These are phyloP conservation scores for Numida meleagris DNA, from an alignment of 2,113 vertebrate genomes.

Conservation along the genomic window DNA sequence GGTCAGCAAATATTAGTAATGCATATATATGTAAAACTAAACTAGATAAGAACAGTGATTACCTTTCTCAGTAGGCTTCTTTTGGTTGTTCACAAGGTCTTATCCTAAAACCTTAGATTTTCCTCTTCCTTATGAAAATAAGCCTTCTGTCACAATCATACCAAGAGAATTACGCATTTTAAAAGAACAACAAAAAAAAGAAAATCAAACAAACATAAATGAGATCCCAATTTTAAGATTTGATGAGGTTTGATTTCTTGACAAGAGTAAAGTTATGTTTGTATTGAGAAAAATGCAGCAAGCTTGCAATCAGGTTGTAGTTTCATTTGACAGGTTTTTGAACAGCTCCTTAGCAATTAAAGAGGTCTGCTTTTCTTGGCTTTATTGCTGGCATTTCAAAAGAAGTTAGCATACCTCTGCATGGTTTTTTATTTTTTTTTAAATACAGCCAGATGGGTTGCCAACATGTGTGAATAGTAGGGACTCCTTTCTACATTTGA, in stretches of 20 bases:
- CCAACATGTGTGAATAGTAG: not conserved
- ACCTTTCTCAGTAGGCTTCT: not conserved
- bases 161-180: not conserved
- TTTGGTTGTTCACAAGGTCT: not conserved
- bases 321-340: not conserved
- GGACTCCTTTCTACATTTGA: not conserved
- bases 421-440: not conserved
- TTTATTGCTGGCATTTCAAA: slow-evolving; percentile 3
- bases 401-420: not conserved
- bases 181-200: not conserved
- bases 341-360: not conserved
- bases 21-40: not conserved
- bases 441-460: not conserved
- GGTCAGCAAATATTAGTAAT: not conserved
- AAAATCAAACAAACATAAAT: not conserved
- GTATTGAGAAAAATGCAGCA: not conserved
- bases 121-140: not conserved
- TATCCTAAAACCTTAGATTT: not conserved
- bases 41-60: not conserved
- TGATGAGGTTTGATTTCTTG: not conserved
- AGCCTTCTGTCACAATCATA: not conserved
- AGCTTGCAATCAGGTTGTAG: not conserved
- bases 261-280: not conserved
- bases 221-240: not conserved
- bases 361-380: not conserved